Evolutionary conservation across 2,888 invertebrate genomes (phyloP), one percentile per base, ranked within the genome.

Genomic region (Limenitis camilla): DNA sequence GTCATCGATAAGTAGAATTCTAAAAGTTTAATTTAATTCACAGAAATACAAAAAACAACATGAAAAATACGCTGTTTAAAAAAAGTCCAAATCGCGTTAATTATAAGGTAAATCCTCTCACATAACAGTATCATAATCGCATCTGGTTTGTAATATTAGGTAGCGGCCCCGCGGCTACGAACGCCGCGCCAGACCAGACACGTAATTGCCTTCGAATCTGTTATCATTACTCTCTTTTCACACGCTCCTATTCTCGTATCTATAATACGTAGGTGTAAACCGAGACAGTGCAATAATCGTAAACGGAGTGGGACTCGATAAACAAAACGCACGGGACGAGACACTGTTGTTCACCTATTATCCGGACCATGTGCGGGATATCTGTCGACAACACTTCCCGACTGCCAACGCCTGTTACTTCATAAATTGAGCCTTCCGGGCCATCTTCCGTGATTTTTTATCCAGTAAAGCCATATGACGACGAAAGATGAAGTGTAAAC

Each of bases 401-500:
- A 74, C 67, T 19, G 33, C 62, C 69, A 64, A 68, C 71, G 76
- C 72, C 72, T 76, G 80, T 78, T 78, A 74, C 74, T 78, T 82
- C 84, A 85, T 84, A 87, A 84, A 84, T 81, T 71, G 78, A 81
- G 70, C 78, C 83, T 86, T 84, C 82, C 86, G 85, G 80, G 70
- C 72, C 72, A 70, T 73, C 80, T 83, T 81, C 83, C 82, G 76
- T 75, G 75, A 76, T 78, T 86, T 85, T 86, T 86, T 81, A 78
- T 65, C 63, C 65, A 65, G 67, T 73, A 73, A 73, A 80, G 78
- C 78, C 76, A 69, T 74, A 74, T 68, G 75, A 78, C 69, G 80
- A 83, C 82, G 85, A 85, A 78, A 81, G 86, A 86, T 74, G 78
- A 69, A 76, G 80, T 78, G 81, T 87, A 85, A 83, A 85, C 84